A percentile compares a stretch with the other conserved stretches of the same genome.
phyloP scores from a whole-genome alignment of 1,140 invertebrate genomes.

The Cherax quadricarinatus region DNA sequence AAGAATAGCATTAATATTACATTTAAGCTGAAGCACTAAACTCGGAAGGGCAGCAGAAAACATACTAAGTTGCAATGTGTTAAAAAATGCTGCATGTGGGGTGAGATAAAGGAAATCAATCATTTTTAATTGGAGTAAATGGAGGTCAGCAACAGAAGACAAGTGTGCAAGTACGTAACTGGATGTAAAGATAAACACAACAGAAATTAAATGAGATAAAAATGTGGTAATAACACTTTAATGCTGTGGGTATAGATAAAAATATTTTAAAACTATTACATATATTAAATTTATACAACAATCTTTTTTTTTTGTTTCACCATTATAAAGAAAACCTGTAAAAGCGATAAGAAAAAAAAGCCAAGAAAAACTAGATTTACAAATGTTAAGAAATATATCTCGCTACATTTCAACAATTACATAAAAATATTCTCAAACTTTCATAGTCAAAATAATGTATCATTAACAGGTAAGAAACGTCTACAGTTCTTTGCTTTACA shows the following conservation, averaged over 20 bases:
- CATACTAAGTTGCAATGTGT: too few species aligned
- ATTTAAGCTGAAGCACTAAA: too few species aligned
- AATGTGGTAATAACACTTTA: neutral
- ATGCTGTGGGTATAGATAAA: neutral
- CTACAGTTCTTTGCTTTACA: slow-evolving; percentile 6
- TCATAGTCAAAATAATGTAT: slow-evolving; percentile 7
- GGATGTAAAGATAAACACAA: neutral
- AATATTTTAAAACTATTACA: neutral
- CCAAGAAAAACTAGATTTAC: neutral
- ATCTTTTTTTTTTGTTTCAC: neutral
- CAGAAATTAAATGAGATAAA: neutral
- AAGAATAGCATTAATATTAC: too few species aligned
- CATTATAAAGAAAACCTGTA: neutral
- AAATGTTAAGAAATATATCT: neutral
- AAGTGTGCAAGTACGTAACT: neutral
- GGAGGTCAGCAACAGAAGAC: neutral
- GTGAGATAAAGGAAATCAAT: neutral
- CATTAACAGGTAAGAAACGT: slow-evolving; percentile 4
- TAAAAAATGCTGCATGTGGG: too few species aligned
- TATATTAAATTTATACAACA: neutral
- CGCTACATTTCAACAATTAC: neutral
- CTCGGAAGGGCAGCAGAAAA: too few species aligned
- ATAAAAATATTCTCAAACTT: neutral
- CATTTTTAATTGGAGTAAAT: too few species aligned
- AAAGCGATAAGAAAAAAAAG: neutral